phyloP scores from a whole-genome alignment of 2,113 vertebrate species.

The Vombatus ursinus region DNA sequence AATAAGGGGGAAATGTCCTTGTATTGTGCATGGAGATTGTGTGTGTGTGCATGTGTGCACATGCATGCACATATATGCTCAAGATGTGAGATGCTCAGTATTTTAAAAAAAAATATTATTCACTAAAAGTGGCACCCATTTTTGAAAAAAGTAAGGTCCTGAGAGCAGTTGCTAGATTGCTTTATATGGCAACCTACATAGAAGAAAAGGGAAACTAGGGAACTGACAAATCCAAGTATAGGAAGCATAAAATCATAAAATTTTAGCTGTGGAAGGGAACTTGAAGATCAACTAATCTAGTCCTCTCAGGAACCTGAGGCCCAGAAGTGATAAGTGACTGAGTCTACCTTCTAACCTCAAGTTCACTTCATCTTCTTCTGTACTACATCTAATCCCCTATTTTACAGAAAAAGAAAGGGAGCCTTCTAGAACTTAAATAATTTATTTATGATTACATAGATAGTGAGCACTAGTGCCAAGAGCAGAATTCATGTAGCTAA shows the following conservation, averaged over 20 bases:
- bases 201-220: too few relatives aligned
- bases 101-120: not conserved
- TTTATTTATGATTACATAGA: not conserved
- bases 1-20: not conserved
- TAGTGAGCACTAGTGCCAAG: not conserved
- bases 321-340: not conserved
- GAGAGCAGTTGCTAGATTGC: not conserved
- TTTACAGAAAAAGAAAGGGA: not conserved
- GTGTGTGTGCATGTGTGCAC: not conserved
- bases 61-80: not conserved
- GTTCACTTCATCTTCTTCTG: not conserved
- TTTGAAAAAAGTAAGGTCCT: not conserved
- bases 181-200: too few relatives aligned
- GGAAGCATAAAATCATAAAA: not conserved
- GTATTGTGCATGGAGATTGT: not conserved
- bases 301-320: not conserved
- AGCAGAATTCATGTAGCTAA: not conserved
- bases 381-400: not conserved
- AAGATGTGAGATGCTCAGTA: not conserved
- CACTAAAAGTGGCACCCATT: not conserved
- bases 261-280: not conserved
- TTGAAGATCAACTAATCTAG: not conserved
- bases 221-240: not conserved
- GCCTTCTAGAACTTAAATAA: not conserved
- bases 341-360: not conserved